Base-by-base conservation (phyloP, 2,797 vertebrate species). In the Mareca strepera region DNA sequence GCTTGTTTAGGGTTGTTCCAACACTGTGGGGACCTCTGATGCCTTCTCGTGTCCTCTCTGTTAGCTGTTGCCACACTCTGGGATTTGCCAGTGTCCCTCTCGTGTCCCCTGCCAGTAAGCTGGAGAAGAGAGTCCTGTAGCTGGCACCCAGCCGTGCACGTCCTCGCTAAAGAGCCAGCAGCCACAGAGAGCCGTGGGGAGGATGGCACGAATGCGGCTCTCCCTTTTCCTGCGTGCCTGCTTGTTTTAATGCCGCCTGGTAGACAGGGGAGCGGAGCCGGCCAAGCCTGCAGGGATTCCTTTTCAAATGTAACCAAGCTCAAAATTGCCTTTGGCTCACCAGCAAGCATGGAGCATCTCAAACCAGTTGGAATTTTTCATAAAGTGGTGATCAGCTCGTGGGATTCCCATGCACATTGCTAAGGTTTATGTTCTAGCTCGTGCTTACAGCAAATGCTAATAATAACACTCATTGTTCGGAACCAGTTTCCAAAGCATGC, bases 281-380 rank as follows among this genome's bases (percentile, higher is more conserved):
- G 92, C 96, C 95, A 96, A 90, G 88, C 59, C 77, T 0, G 0
- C 48, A 74, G 83, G 67, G 90, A 90, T 90, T 90, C 94, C 93
- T 88, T 96, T 96, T 96, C 63, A 82, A 14, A 94, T 80, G 94
- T 93, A 96, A 84, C 88, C 90, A 94, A 92, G 92, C 95, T 94
- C 94, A 93, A 95, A 96, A 94, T 94, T 93, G 93, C 82, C 58
- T 84, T 94, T 96, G 94, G 96, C 91, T 92, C 58, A 20, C 1
- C 15, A 31, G 60, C 70, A 53, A 35, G 12, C n/a, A 2, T 50
- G 75, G 80, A 80, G 68, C 33, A 1, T 70, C 84, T 93, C 78
- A 77, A 77, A 60, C 48, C 56, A 73, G 68, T 67, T 3, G 0
- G 3, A 9, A 4, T 52, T 56, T 60, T 43, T 74, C 7, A 1